Evolutionary conservation across 2,113 vertebrate species (phyloP).

Genomic region (Tenrec ecaudatus): DNA sequence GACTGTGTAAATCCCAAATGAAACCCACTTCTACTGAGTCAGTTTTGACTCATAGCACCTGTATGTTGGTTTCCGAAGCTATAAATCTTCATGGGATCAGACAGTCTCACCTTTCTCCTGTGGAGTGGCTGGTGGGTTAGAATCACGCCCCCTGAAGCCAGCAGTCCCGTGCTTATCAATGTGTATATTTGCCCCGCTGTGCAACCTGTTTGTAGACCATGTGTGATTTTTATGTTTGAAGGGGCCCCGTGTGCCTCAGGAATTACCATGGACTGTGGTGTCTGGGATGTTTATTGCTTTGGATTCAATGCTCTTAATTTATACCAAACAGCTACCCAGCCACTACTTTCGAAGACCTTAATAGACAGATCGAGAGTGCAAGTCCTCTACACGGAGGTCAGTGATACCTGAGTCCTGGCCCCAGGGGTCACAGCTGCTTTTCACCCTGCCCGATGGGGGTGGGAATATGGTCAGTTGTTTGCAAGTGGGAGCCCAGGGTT

Average conservation of each 20-base stretch:
- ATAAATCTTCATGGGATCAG: too few relatives aligned
- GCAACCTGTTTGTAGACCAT: constrained; percentile 60
- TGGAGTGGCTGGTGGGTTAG: too few relatives aligned
- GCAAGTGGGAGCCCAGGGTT: neutral
- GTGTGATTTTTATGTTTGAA: constrained; percentile 50
- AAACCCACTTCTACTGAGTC: too few relatives aligned
- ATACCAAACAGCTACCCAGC: constrained; percentile 59
- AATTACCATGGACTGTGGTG: constrained; percentile 57
- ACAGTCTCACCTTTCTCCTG: too few relatives aligned
- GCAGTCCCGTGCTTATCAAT: too few relatives aligned
- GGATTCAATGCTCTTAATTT: constrained; percentile 64
- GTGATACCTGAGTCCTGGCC: neutral
- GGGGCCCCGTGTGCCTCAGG: constrained; percentile 2
- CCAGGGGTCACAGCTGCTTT: neutral
- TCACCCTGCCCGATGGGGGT: neutral
- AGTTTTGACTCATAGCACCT: too few relatives aligned
- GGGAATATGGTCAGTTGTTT: neutral
- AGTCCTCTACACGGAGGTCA: neutral
- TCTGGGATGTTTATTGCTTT: constrained; percentile 52
- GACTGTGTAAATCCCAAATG: constrained; percentile 23
- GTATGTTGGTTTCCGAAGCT: too few relatives aligned
- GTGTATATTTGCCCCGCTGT: constrained; percentile 26
- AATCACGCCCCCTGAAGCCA: too few relatives aligned
- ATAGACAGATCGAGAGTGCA: neutral
- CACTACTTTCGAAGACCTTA: neutral